A percentile compares a stretch with the other conserved stretches of the same genome.
Conservation (phyloP, 2,888 invertebrate species). For the Diogma glabrata region DNA sequence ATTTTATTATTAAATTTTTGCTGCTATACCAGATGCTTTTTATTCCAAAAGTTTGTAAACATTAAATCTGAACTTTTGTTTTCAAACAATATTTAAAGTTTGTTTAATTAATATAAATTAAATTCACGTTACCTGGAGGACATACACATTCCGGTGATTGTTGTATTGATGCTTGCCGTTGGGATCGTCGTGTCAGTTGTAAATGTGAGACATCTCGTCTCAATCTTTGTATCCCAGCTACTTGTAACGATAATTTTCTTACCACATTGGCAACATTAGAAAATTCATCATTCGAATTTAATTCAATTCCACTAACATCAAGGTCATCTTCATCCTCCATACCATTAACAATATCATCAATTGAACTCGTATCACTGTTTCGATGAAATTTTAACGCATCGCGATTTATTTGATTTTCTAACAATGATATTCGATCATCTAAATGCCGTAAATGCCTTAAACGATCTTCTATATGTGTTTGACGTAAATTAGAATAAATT, state of each 20-base stretch:
- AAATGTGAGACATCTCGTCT: constrained; percentile 36
- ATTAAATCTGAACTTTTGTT: not conserved
- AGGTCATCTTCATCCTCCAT: constrained; percentile 7
- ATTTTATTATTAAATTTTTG: too few relatives aligned
- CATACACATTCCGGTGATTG: constrained; percentile 47
- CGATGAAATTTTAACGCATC: not conserved
- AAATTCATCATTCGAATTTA: constrained; percentile 16
- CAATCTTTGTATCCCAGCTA: constrained; percentile 34
- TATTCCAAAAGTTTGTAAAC: too few relatives aligned
- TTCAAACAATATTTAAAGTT: not conserved
- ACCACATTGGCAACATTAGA: constrained; percentile 27
- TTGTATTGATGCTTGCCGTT: constrained; percentile 27
- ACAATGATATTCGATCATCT: constrained; percentile 32
- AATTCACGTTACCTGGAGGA: constrained; percentile 50
- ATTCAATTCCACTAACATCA: not conserved
- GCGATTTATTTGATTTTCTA: constrained; percentile 27
- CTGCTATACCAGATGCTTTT: too few relatives aligned
- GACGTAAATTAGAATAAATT: constrained; percentile 33
- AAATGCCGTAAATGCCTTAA: constrained; percentile 31
- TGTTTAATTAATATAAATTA: too few relatives aligned
- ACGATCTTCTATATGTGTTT: constrained; percentile 31
- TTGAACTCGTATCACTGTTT: not conserved
- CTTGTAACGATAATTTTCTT: constrained; percentile 26
- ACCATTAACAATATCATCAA: not conserved
- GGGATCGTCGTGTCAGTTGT: constrained; percentile 32